Evolutionary conservation across 2,888 invertebrate genomes (phyloP), one percentile per base, ranked within the genome.

Genomic region (Seira musarum): DNA sequence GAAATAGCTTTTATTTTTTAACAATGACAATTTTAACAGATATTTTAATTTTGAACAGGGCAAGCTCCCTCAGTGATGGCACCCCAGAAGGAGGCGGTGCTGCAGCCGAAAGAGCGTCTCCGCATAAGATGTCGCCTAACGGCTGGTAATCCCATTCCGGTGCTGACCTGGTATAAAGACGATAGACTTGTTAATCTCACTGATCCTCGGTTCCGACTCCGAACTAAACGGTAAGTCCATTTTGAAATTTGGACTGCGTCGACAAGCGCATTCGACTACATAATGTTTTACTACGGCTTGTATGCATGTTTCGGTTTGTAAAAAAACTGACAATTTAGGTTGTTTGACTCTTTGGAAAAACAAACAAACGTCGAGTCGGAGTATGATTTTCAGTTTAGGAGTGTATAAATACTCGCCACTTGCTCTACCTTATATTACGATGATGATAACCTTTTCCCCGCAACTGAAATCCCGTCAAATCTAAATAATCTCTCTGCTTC

Each of bases 161-260:
- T 83, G 66, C 82, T 87, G 75, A 87, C 83, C 72, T 87, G 87
- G 87, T 87, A 86, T 81, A 85, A 86, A 80, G 86, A 87, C 76
- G 87, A 84, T 74, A 76, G 83, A 81, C 87, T 81, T 75, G 83
- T 87, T 66, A 85, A 87, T 83, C 80, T 87, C 68, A 80, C 82
- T 63, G 84, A 85, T 74, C 81, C 84, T 80, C 85, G 85, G 17
- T 86, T 83, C 80, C 80, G 87, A 67, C 84, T 87, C 25, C 83
- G 87, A 64, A 80, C 84, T 35, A 87, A 87, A 83, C 84, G 87
- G 87, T 87, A 83, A 81, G 61, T 80, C 30, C 5, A 13, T 22
- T 10, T 17, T 46, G 17, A 21, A 19, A 13, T 40, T n/a, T n/a
- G 6, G 17, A 21, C 25, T 22, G 22, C 24, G n/a, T 17, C 65